Base-by-base conservation (phyloP, 1,140 invertebrate genomes). In the Drosophila virilis region DNA sequence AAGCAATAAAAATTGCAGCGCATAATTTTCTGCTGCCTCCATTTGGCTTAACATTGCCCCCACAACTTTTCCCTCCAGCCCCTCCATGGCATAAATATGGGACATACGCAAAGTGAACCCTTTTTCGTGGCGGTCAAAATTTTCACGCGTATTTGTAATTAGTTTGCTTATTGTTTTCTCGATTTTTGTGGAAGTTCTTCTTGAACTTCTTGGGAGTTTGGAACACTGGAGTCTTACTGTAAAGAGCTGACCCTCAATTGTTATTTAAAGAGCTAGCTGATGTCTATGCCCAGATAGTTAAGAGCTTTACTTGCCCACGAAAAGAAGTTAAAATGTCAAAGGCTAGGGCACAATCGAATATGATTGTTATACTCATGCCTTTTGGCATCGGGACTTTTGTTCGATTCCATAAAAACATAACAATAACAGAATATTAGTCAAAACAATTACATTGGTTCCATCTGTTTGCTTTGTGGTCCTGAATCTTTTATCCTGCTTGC, bases 1-100 rank as follows among this genome's bases (percentile, higher is more conserved):
- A 88, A 88, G 84, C 84, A 89, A 88, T 88, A 88, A 88, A 88
- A 88, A 88, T 88, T 88, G 84, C 84, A 88, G 80, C 84, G 85
- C 84, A 88, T 90, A 88, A 88, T 88, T 88, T 88, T 88, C 58
- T 76, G 55, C 66, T 70, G 60, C 61, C 42, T 67, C 55, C 55
- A 59, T 69, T 69, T 69, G 46, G 28, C 28, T 17, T 12, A 22
- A 5, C 62, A 40, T 37, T 42, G 1, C 67, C 48, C 13, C 6
- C 40, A 40, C 48, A 48, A 17, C 40, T 62, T 37, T 45, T 38
- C 40, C 40, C 42, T 6, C 32, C n/a, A 40, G n/a, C 45, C 22
- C 22, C 22, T 3, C 22, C 10, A 45, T 13, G 32, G 15, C 68
- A 54, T 43, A 51, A 68, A 68, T 48, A 12, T 37, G 51, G 42